Conservation (phyloP, 2,797 vertebrate genomes). For the Spheniscus humboldti region DNA sequence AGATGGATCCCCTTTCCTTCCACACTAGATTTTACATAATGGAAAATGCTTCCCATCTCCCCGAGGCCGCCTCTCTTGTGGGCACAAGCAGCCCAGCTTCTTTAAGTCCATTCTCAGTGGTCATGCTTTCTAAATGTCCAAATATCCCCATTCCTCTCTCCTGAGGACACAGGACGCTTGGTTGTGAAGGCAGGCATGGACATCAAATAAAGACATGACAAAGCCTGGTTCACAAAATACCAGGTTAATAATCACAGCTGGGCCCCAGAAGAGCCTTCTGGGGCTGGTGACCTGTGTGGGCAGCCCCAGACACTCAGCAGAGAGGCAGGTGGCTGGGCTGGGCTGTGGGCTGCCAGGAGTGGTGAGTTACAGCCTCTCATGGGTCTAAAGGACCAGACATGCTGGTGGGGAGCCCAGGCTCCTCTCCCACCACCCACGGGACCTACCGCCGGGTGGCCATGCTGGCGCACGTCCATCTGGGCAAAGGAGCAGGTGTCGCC, state of each 20-base stretch:
- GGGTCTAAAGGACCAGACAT: neutral
- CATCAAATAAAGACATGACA: neutral
- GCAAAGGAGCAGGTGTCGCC: slow-evolving; percentile 99
- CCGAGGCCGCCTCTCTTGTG: neutral
- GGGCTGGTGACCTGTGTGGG: neutral
- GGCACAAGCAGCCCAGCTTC: neutral
- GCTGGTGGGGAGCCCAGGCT: neutral
- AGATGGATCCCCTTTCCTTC: neutral
- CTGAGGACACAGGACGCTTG: neutral
- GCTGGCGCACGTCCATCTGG: slow-evolving; percentile 97
- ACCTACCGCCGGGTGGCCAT: slow-evolving; percentile 86
- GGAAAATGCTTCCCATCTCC: neutral
- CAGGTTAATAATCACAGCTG: neutral
- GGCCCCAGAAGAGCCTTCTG: neutral
- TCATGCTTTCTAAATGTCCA: neutral
- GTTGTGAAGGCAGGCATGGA: neutral
- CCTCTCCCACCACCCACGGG: rapidly evolving
- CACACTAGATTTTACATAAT: neutral
- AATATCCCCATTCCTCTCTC: neutral
- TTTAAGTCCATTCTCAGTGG: neutral
- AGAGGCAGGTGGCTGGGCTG: neutral
- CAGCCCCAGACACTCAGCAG: neutral
- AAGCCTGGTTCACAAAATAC: neutral
- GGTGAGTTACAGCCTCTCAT: neutral
- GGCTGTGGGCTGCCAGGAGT: neutral